Evolutionary conservation across 2,888 invertebrate genomes (phyloP).

Genomic region (Phortica magna): DNA sequence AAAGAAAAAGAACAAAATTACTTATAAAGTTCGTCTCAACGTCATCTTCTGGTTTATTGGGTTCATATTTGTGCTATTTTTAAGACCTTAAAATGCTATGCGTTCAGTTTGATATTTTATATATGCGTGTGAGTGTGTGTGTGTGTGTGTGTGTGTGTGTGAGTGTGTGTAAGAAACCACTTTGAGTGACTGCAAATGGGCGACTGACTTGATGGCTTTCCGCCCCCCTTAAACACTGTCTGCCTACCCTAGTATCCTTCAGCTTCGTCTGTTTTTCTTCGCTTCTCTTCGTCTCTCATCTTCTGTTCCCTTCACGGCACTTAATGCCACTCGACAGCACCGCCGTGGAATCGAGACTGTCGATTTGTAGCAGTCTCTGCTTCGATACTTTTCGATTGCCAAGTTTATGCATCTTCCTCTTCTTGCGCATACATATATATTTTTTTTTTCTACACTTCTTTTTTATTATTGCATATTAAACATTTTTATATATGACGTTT

Average conservation of each 20-base stretch:
- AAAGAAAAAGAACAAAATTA: neutral
- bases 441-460: constrained; percentile 41
- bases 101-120: neutral
- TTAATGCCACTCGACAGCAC: constrained; percentile 25
- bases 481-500: constrained; percentile 37
- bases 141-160: neutral
- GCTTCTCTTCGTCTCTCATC: constrained; percentile 33
- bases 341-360: constrained; percentile 30
- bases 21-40: neutral
- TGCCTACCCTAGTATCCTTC: neutral
- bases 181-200: constrained; percentile 18
- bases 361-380: constrained; percentile 50
- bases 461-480: constrained; percentile 48
- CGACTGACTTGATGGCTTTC: neutral
- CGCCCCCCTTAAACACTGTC: neutral
- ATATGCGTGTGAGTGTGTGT: too few species aligned
- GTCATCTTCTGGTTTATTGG: constrained; percentile 26
- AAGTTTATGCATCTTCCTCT: constrained; percentile 13
- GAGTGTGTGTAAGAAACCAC: constrained; percentile 18
- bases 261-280: constrained; percentile 28
- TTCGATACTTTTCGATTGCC: constrained; percentile 59
- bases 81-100: constrained; percentile 25
- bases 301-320: constrained; percentile 14
- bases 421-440: neutral
- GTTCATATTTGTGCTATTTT: constrained; percentile 33